phyloP scores from a whole-genome alignment of 2,888 invertebrate species.

The Drosophila quinaria region DNA sequence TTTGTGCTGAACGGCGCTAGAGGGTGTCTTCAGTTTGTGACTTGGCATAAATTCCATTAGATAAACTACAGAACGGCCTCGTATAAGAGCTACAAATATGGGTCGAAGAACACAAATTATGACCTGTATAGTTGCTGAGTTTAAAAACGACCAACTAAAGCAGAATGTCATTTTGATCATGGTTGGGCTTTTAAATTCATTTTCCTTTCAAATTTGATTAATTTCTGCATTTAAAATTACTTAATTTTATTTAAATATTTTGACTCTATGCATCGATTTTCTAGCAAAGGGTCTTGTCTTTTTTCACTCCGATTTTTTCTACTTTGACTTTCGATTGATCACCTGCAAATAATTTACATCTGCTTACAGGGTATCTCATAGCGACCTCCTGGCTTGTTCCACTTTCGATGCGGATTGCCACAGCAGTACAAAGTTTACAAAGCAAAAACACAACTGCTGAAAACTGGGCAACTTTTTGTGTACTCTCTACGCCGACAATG shows the following conservation, averaged over 20 bases:
- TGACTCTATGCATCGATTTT: too few species aligned
- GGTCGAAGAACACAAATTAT: not conserved
- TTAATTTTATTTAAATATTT: too few species aligned
- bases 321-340: not conserved
- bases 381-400: not conserved
- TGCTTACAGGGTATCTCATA: slow-evolving; percentile 26
- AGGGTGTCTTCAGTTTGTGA: slow-evolving; percentile 14
- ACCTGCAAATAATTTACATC: not conserved
- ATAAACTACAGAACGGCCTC: not conserved
- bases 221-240: too few species aligned
- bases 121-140: too few species aligned
- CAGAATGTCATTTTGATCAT: too few species aligned
- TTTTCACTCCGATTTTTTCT: too few species aligned
- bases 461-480: slow-evolving; percentile 43
- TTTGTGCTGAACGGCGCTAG: slow-evolving; percentile 23
- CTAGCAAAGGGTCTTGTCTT: too few species aligned
- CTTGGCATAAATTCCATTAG: not conserved
- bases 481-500: slow-evolving; percentile 56
- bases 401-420: slow-evolving; percentile 24
- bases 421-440: slow-evolving; percentile 43
- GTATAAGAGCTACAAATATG: not conserved
- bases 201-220: too few species aligned
- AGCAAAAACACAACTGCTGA: slow-evolving; percentile 30
- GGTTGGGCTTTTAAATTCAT: too few species aligned
- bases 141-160: too few species aligned